Base-by-base conservation (phyloP, 2,888 invertebrate species). In the Amiota mariae region DNA sequence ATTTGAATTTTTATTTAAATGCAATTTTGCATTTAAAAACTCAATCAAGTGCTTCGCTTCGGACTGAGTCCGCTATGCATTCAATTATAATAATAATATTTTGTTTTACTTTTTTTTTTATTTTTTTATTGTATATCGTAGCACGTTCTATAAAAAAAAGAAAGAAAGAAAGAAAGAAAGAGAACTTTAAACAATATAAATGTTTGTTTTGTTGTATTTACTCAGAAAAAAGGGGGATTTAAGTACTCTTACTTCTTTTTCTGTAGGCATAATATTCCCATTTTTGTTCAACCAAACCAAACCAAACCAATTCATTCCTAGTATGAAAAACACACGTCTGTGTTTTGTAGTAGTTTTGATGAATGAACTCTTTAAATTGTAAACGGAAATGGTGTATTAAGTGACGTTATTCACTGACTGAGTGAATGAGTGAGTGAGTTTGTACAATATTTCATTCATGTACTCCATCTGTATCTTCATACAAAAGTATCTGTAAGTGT, bases 351-450 rank as follows among this genome's bases (percentile, higher is more conserved):
- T 75, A 71, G 68, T 72, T 70, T 63, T 75, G 70, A 71, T 73
- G 76, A 68, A 76, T 73, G 79, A 82, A 79, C 80, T 78, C 77
- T 75, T 77, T 76, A 77, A 84, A 81, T 84, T 79, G 85, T 81
- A 75, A 83, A 78, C 83, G 83, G 83, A 83, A 83, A 82, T 83
- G 84, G 83, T 82, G 85, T 84, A 83, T 83, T 83, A 83, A 83
- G 86, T 84, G 82, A 76, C 67, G 51, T 61, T 51, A 66, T 70
- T 75, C 77, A 24, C 24, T 24, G n/a, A n/a, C n/a, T n/a, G n/a
- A n/a, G 2, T 24, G 24, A 24, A 3, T 3, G 24, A 24, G 24
- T 36, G 36, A 36, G 36, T 36, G 36, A 36, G 36, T 36, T 36
- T 36, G 36, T 36, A 36, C 36, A 36, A 36, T 36, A 36, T 36